Evolutionary conservation across 2,113 vertebrate species (phyloP).

Genomic region (Antechinus flavipes): DNA sequence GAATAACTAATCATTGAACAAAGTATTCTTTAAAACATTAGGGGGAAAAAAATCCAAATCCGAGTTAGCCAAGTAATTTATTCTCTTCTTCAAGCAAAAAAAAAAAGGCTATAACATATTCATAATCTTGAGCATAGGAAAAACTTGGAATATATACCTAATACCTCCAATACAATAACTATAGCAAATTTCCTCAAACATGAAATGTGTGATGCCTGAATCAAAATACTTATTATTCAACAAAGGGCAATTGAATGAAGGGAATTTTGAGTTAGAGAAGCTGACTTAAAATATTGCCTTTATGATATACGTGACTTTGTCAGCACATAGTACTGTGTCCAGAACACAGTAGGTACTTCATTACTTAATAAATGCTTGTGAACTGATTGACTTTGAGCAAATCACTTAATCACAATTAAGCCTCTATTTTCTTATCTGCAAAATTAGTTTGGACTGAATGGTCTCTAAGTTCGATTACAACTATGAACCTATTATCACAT

Average conservation of each 20-base stretch:
- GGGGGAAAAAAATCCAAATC: constrained; percentile 25
- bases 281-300: neutral
- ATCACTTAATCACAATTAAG: neutral
- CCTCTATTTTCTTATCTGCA: neutral
- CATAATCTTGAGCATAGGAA: neutral
- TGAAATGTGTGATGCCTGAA: neutral
- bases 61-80: neutral
- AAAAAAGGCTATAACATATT: too few species aligned
- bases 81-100: neutral
- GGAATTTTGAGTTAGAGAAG: neutral
- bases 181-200: neutral
- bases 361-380: neutral
- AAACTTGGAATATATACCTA: neutral
- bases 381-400: neutral
- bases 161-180: neutral
- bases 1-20: neutral
- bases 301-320: neutral
- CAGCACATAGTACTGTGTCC: neutral
- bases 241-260: neutral
- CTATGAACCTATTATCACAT: neutral
- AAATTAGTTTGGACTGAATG: neutral
- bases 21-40: neutral
- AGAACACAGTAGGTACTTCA: neutral
- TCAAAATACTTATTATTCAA: neutral
- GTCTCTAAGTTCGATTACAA: neutral